Percentiles rank a stretch among this genome's conserved stretches.
These are phyloP conservation scores for Tauraco erythrolophus DNA, from an alignment of 2,113 vertebrate species.

Conservation along the genomic window DNA sequence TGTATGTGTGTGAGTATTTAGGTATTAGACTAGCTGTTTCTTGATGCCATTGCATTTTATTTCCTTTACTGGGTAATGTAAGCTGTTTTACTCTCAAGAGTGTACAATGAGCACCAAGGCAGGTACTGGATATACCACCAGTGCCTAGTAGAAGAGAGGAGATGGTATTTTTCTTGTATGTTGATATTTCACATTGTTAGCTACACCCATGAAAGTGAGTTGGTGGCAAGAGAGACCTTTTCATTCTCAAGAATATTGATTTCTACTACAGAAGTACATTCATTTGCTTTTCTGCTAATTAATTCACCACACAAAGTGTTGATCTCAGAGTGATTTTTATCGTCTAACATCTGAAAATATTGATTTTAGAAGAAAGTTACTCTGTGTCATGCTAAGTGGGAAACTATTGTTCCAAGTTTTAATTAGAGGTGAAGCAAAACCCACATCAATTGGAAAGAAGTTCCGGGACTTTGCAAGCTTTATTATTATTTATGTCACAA, in stretches of 20 bases:
- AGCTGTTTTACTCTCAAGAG: background rate
- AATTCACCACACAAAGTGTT: background rate
- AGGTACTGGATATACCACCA: background rate
- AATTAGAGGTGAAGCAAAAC: constrained; percentile 41
- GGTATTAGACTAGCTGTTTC: background rate
- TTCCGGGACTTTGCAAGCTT: background rate
- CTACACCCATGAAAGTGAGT: background rate
- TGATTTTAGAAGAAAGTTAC: background rate
- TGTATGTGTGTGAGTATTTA: no score
- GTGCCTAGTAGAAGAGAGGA: background rate
- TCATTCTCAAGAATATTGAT: background rate
- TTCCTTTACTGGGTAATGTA: background rate
- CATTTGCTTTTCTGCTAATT: background rate
- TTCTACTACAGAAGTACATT: constrained; percentile 18
- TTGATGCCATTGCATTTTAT: background rate
- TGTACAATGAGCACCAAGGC: background rate
- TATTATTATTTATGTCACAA: background rate
- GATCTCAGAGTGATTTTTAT: background rate
- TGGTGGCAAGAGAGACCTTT: background rate
- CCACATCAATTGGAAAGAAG: background rate
- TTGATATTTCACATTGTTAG: background rate
- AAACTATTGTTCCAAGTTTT: constrained; percentile 29
- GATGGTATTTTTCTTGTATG: background rate
- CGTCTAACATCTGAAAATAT: background rate
- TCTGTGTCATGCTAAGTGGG: background rate